Percentiles rank a stretch among this genome's conserved stretches.
These are phyloP conservation scores for Leptinotarsa rubiginosa DNA, from an alignment of 2,888 invertebrate species.

Conservation along the genomic window DNA sequence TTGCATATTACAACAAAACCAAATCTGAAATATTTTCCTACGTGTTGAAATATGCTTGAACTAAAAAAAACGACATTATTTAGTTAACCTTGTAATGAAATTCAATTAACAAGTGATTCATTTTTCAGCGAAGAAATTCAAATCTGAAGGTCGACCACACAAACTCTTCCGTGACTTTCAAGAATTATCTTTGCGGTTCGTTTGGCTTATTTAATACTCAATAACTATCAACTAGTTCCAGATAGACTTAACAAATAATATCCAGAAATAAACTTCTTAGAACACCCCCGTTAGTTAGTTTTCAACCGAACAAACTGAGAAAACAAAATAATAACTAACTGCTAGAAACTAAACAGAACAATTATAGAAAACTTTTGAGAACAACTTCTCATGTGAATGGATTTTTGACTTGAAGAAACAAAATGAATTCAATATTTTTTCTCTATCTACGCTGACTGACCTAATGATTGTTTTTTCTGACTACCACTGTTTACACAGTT, in stretches of 20 bases:
- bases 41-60: no score
- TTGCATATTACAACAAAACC: no score
- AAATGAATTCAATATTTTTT: no score
- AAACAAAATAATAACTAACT: neutral
- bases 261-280: neutral
- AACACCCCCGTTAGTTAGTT: neutral
- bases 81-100: neutral
- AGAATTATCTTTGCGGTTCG: neutral
- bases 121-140: neutral
- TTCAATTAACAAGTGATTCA: neutral
- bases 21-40: no score
- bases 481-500: no score
- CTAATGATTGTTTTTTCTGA: no score
- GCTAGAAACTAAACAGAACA: neutral
- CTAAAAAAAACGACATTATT: no score
- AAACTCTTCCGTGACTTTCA: constrained; percentile 2
- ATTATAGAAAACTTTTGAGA: neutral
- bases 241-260: neutral
- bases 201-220: neutral
- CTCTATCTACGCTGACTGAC: no score
- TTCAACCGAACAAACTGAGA: neutral
- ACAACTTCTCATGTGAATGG: no score
- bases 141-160: neutral
- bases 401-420: no score
- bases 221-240: neutral